Evolutionary conservation across 1,140 invertebrate species (phyloP), one percentile per base, ranked within the genome.

Genomic region (Drosophila yakuba): DNA sequence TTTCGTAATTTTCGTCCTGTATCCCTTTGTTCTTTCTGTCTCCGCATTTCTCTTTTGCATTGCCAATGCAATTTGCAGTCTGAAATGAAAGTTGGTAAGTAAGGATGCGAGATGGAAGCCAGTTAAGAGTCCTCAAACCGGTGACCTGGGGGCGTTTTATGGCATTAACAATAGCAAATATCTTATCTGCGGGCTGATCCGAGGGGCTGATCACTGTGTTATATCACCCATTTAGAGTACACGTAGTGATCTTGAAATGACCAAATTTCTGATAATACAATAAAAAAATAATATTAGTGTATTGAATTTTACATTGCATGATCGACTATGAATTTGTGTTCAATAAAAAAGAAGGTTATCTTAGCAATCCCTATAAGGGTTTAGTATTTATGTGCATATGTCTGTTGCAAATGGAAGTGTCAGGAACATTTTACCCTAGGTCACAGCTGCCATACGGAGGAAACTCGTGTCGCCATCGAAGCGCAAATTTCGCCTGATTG

Each of bases 31-130:
- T 38, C 54, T 14, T 23, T 41, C 17, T 52, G 56, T 10, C n/a
- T 38, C 41, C 32, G 14, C 25, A 12, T 35, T 15, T 20, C 39
- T 41, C 48, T 48, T 52, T 41, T 62, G 59, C 47, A 55, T 59
- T 38, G 47, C 25, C 64, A 83, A 83, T 80, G 72, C 76, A 84
- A 84, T 84, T 84, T 85, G 55, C 60, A 64, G 39, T 69, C 62
- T 68, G 62, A 57, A 84, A 67, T 68, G 64, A 60, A 84, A 66
- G 80, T 72, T 79, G 80, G 44, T 20, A 60, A 57, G 44, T 39
- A 43, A 47, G 14, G 56, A 48, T 44, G 43, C 39, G 45, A 5
- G 17, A 52, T 4, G 6, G 51, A 15, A 15, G 32, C 6, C 39
- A 7, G 23, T 25, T 12, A 10, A 28, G 23, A 10, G 14, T 14